These are phyloP conservation scores for Ceratotherium simum DNA, from an alignment of 2,113 vertebrate species.

Conservation along the genomic window DNA sequence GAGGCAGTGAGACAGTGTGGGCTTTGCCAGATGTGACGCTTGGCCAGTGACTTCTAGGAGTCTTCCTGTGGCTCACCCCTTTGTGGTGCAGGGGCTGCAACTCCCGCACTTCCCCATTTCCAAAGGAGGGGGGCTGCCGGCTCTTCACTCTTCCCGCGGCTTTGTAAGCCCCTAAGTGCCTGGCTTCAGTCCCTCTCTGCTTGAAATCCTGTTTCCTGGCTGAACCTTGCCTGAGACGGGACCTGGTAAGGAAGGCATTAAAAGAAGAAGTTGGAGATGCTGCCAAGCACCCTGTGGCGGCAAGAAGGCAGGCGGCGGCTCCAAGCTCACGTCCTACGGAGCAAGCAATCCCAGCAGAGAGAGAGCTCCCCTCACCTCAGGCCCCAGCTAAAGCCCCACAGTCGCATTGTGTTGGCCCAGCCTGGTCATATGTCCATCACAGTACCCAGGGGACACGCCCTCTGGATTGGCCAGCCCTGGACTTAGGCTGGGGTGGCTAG, in stretches of 20 bases:
- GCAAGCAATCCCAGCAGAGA: neutral
- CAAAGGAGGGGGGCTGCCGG: rapidly evolving
- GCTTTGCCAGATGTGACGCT: neutral
- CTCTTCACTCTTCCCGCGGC: neutral
- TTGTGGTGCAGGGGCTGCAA: neutral
- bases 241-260: neutral
- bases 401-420: neutral
- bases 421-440: neutral
- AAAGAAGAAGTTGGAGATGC: neutral
- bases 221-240: neutral
- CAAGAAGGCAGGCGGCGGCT: neutral
- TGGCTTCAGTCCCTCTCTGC: neutral
- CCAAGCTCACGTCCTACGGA: neutral
- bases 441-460: neutral
- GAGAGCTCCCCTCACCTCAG: neutral
- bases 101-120: neutral
- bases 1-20: neutral
- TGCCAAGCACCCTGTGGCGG: no score
- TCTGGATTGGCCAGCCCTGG: neutral
- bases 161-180: neutral
- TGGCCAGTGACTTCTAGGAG: neutral
- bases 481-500: neutral
- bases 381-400: neutral
- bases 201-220: neutral
- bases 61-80: neutral